These are phyloP conservation scores for Zaprionus inermis DNA, from an alignment of 1,140 invertebrate genomes.

Conservation along the genomic window DNA sequence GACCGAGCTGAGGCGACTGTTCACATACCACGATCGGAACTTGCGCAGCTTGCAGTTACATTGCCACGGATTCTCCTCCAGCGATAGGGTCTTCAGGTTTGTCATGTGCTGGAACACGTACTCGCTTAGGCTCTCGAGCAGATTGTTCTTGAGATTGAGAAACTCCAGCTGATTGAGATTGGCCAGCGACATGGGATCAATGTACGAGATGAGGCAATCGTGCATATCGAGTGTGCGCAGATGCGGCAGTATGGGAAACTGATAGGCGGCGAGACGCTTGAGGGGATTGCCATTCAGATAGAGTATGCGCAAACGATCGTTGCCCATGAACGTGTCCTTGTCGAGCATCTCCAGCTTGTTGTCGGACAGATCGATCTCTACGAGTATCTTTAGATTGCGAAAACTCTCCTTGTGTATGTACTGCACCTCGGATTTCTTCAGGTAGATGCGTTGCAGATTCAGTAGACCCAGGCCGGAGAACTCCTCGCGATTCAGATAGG, in stretches of 20 bases:
- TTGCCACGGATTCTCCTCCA: conserved; percentile 95
- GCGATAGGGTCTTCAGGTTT: conserved; percentile 90
- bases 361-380: conserved; percentile 93
- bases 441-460: conserved; percentile 93
- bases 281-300: conserved; percentile 90
- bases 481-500: conserved; percentile 90
- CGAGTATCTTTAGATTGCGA: conserved; percentile 92
- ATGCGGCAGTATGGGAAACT: conserved; percentile 90
- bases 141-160: conserved; percentile 89
- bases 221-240: conserved; percentile 90
- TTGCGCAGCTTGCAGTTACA: conserved; percentile 94
- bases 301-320: conserved; percentile 89
- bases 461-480: conserved; percentile 91
- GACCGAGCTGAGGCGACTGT: conserved; percentile 88
- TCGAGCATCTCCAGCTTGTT: conserved; percentile 89
- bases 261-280: conserved; percentile 86
- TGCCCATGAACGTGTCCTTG: conserved; percentile 90
- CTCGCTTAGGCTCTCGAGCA: conserved; percentile 87
- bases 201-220: conserved; percentile 89
- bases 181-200: conserved; percentile 90
- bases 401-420: conserved; percentile 93
- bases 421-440: conserved; percentile 89
- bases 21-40: conserved; percentile 92
- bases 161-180: conserved; percentile 88
- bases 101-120: conserved; percentile 88